These are phyloP conservation scores for Netelia fuscicornis DNA, from an alignment of 2,888 invertebrate species.

Conservation along the genomic window DNA sequence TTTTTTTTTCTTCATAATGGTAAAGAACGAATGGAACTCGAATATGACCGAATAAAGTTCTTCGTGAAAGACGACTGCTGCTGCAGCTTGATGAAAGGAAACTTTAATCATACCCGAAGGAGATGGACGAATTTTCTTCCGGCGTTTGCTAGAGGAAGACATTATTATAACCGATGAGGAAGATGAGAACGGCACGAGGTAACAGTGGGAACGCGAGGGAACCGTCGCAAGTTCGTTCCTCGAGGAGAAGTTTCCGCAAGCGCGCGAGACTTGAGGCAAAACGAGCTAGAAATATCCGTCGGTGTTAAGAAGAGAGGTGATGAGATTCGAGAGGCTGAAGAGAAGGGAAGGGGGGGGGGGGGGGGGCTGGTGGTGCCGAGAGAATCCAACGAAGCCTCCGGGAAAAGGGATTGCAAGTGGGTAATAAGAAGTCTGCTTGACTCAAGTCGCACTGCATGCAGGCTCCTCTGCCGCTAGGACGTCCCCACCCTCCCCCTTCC, in stretches of 20 bases:
- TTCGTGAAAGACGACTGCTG: background rate
- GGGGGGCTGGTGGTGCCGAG: background rate
- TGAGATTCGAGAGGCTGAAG: conserved; percentile 62
- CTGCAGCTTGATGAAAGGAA: conserved; percentile 28
- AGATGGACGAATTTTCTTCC: conserved; percentile 23
- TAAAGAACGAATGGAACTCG: background rate
- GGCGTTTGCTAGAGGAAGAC: conserved; percentile 52
- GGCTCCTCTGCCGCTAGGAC: conserved; percentile 14
- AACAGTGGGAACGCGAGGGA: conserved; percentile 3
- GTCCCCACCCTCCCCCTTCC: conserved; percentile 13
- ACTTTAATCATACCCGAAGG: conserved; percentile 51
- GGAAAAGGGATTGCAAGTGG: conserved; percentile 65
- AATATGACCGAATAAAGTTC: conserved; percentile 1
- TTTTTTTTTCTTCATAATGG: background rate
- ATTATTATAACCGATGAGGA: conserved; percentile 57
- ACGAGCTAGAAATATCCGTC: conserved; percentile 52
- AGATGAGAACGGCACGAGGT: conserved; percentile 6
- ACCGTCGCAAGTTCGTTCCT: conserved; percentile 55
- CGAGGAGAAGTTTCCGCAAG: conserved; percentile 48
- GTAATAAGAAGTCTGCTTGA: conserved; percentile 67
- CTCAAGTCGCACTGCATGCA: conserved; percentile 34
- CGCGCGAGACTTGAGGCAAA: conserved; percentile 39
- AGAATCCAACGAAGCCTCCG: conserved; percentile 16
- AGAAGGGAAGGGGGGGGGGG: conserved; percentile 36
- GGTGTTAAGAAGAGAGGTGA: conserved; percentile 65